phyloP scores from a whole-genome alignment of 1,140 invertebrate genomes.

The Drosophila murphyi region DNA sequence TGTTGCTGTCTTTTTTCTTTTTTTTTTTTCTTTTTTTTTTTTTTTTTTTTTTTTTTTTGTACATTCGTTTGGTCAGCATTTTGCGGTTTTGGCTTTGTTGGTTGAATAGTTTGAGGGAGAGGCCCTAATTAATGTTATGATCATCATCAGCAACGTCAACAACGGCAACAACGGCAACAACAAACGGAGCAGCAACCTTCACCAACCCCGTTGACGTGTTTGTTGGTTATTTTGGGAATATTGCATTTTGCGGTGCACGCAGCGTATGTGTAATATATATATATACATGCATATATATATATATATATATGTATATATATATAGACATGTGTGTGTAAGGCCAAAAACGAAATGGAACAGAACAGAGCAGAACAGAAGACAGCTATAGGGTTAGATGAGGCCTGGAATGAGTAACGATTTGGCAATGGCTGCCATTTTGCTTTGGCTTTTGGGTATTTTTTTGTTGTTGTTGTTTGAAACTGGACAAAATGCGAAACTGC shows the following conservation, averaged over 20 bases:
- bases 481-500: constrained; percentile 24
- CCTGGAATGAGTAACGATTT: not conserved
- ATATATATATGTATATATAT: too few relatives aligned
- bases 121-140: constrained; percentile 76
- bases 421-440: constrained; percentile 44
- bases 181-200: not conserved
- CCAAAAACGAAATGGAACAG: constrained; percentile 11
- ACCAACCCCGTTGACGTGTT: constrained; percentile 9
- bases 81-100: constrained; percentile 58
- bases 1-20: not conserved
- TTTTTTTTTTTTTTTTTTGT: constrained; percentile 20
- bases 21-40: not conserved
- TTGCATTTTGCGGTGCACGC: constrained; percentile 70
- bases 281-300: not conserved
- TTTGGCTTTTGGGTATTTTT: constrained; percentile 14
- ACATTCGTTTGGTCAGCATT: constrained; percentile 50
- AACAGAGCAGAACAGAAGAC: constrained; percentile 5
- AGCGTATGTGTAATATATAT: constrained; percentile 66
- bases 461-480: constrained; percentile 12
- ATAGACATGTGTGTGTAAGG: not conserved
- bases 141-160: constrained; percentile 51
- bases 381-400: too few relatives aligned
- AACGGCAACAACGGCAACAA: constrained; percentile 24
- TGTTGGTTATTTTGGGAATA: constrained; percentile 54
- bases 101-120: constrained; percentile 61